Conservation (phyloP, 2,888 invertebrate genomes). For the Eristalis arbustorum region DNA sequence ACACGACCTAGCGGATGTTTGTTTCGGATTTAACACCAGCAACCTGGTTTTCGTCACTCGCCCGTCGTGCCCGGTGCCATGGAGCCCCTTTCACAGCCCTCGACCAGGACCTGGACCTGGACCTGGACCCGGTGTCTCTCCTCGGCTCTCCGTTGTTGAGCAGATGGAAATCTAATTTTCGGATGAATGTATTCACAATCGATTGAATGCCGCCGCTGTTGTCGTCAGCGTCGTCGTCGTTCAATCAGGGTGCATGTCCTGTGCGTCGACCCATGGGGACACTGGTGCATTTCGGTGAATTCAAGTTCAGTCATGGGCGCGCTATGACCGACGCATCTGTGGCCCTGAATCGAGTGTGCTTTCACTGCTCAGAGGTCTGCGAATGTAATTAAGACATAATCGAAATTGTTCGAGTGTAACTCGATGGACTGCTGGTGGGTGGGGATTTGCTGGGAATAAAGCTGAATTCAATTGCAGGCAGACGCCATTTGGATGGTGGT, state of each 20-base stretch:
- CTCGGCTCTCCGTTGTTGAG: neutral
- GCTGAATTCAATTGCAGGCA: neutral
- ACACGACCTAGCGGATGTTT: conserved; percentile 37
- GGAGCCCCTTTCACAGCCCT: conserved; percentile 16
- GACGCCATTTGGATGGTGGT: neutral
- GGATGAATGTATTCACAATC: conserved; percentile 55
- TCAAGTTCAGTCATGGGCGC: conserved; percentile 43
- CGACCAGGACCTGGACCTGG: conserved; percentile 32
- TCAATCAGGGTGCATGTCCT: neutral
- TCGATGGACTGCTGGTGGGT: too few relatives aligned
- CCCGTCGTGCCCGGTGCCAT: neutral
- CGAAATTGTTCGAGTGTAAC: conserved; percentile 15
- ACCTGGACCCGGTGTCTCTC: neutral
- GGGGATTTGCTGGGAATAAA: neutral
- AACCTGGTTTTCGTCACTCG: conserved; percentile 31
- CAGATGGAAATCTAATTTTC: conserved; percentile 68
- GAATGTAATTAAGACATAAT: conserved; percentile 69
- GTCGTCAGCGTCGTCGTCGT: neutral
- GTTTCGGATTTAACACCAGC: conserved; percentile 57
- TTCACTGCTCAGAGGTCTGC: conserved; percentile 16
- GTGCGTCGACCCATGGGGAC: neutral
- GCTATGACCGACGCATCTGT: conserved; percentile 20
- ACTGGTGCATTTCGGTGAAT: conserved; percentile 6
- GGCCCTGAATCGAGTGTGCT: conserved; percentile 32
- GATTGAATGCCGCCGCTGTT: conserved; percentile 33